Evolutionary conservation across 2,797 vertebrate genomes (phyloP).

Genomic region (Enteromius argenteus): DNA sequence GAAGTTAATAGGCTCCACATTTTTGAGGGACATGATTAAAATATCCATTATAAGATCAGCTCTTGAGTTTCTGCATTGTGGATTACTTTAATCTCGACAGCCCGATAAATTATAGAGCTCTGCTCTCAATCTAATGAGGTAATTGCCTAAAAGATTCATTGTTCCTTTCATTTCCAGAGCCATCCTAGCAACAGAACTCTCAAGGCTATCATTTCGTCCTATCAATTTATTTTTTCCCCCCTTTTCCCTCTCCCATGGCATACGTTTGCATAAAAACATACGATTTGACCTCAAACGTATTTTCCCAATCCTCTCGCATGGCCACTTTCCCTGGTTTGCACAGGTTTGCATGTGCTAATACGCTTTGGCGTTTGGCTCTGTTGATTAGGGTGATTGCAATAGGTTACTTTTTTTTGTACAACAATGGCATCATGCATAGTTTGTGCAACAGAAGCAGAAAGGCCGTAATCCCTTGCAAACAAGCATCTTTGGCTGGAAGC

Average conservation of each 20-base stretch:
- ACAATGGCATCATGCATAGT: conserved; percentile 71
- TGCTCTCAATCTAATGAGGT: conserved; percentile 75
- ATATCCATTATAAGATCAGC: conserved; percentile 81
- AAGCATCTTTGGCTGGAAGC: conserved; percentile 76
- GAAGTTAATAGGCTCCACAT: conserved; percentile 78
- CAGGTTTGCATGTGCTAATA: conserved; percentile 71
- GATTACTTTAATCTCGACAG: conserved; percentile 81
- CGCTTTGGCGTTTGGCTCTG: conserved; percentile 73
- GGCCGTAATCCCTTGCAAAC: conserved; percentile 79
- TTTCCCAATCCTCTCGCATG: conserved; percentile 55
- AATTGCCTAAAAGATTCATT: conserved; percentile 82
- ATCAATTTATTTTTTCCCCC: conserved; percentile 62
- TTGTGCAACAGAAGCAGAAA: conserved; percentile 71
- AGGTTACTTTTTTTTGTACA: conserved; percentile 66
- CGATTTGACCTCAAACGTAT: conserved; percentile 57
- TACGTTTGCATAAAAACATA: conserved; percentile 55
- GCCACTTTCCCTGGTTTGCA: conserved; percentile 69
- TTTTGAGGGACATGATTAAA: conserved; percentile 80
- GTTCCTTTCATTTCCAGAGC: conserved; percentile 72
- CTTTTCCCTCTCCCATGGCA: conserved; percentile 58
- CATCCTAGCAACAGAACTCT: conserved; percentile 71
- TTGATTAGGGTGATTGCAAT: conserved; percentile 69
- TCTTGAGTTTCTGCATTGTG: conserved; percentile 81
- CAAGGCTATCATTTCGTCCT: conserved; percentile 67
- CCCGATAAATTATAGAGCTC: conserved; percentile 79